Evolutionary conservation across 2,888 invertebrate genomes (phyloP).

Genomic region (Mythimna loreyi): DNA sequence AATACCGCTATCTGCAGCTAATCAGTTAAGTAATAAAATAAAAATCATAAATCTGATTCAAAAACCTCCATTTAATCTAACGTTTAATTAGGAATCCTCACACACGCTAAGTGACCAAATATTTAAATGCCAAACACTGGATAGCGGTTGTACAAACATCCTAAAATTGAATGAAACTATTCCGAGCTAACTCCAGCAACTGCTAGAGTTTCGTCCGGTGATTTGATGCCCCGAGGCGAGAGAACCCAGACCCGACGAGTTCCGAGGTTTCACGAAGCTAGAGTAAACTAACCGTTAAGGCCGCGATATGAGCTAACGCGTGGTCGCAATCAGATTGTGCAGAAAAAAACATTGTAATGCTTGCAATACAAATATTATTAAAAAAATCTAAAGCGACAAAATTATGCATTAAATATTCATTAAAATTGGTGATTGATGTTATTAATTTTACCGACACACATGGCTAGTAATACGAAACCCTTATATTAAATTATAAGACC

Average conservation of each 20-base stretch:
- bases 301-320: too few relatives aligned
- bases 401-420: too few relatives aligned
- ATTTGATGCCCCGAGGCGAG: slow-evolving; percentile 56
- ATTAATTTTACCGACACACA: too few relatives aligned
- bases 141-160: slow-evolving; percentile 55
- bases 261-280: slow-evolving; percentile 45
- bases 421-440: too few relatives aligned
- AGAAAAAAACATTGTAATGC: too few relatives aligned
- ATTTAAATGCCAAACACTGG: slow-evolving; percentile 60
- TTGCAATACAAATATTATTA: too few relatives aligned
- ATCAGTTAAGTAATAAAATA: background rate
- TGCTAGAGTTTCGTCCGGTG: slow-evolving; percentile 51
- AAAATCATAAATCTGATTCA: background rate
- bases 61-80: slow-evolving; percentile 9
- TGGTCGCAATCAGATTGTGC: too few relatives aligned
- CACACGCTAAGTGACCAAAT: slow-evolving; percentile 55
- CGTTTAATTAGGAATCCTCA: slow-evolving; percentile 45
- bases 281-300: slow-evolving; percentile 45
- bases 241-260: slow-evolving; percentile 16
- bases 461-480: too few relatives aligned
- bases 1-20: too few relatives aligned
- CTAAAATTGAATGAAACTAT: slow-evolving; percentile 64
- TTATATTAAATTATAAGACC: too few relatives aligned
- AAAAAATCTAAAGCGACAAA: too few relatives aligned
- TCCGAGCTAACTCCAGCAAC: slow-evolving; percentile 31